phyloP scores from a whole-genome alignment of 35 echinoderm and acorn worm species.

The Ophiothrix spiculata region DNA sequence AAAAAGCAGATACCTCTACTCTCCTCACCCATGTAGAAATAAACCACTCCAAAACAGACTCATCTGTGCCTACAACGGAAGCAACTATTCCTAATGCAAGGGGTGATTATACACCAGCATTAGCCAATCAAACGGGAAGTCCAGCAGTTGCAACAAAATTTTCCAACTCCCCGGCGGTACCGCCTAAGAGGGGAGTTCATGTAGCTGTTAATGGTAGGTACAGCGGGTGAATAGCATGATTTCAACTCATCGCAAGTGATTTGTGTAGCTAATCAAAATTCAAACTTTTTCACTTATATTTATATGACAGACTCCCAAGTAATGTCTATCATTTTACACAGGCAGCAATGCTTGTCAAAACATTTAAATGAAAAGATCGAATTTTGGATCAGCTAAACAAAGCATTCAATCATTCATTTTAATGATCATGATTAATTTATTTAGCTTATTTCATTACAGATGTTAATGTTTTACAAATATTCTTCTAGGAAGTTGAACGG shows the following conservation, averaged over 20 bases:
- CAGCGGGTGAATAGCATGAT: too few species aligned
- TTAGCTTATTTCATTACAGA: too few species aligned
- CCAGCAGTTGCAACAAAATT: slow-evolving; percentile 18
- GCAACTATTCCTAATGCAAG: neutral
- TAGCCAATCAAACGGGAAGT: slow-evolving; percentile 24
- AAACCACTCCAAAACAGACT: slow-evolving; percentile 15
- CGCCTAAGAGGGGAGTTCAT: slow-evolving; percentile 30
- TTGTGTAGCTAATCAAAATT: neutral
- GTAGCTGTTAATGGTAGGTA: slow-evolving; percentile 17
- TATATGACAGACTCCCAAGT: too few species aligned
- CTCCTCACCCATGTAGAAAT: slow-evolving; percentile 26
- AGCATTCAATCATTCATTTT: too few species aligned
- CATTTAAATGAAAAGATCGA: too few species aligned
- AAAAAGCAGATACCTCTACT: neutral
- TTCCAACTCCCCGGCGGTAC: slow-evolving; percentile 19
- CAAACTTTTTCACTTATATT: neutral
- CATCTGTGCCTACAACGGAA: neutral
- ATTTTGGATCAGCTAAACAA: too few species aligned
- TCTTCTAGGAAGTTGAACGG: too few species aligned
- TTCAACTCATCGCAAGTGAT: too few species aligned
- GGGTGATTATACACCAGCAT: slow-evolving; percentile 24
- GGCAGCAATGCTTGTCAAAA: too few species aligned
- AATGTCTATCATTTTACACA: too few species aligned
- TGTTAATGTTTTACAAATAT: too few species aligned
- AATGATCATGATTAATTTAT: too few species aligned